phyloP scores from a whole-genome alignment of 2,888 invertebrate species.

The Himalopsyche tibetana region DNA sequence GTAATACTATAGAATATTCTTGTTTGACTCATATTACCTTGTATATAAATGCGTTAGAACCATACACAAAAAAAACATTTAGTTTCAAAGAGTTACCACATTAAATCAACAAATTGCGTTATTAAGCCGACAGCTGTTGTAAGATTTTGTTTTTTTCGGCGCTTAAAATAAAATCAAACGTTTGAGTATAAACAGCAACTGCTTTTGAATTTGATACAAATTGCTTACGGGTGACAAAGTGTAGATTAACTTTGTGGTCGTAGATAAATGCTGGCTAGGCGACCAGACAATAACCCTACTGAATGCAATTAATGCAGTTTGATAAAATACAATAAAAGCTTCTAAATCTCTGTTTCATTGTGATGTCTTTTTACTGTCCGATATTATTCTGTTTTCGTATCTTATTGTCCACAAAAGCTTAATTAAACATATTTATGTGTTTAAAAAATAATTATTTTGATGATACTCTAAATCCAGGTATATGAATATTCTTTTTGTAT shows the following conservation, averaged over 20 bases:
- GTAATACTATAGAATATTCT: too few relatives aligned
- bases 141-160: too few relatives aligned
- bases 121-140: too few relatives aligned
- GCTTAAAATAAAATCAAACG: too few relatives aligned
- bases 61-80: too few relatives aligned
- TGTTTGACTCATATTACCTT: too few relatives aligned
- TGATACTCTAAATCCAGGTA: too few relatives aligned
- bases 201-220: neutral
- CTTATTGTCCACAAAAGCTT: neutral
- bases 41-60: too few relatives aligned
- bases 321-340: neutral
- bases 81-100: too few relatives aligned
- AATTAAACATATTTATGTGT: neutral
- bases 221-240: neutral
- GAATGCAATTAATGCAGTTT: neutral
- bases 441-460: neutral
- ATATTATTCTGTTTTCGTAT: neutral
- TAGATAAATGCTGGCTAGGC: neutral
- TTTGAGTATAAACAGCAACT: too few relatives aligned
- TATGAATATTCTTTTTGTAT: too few relatives aligned
- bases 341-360: neutral
- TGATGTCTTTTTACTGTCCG: neutral
- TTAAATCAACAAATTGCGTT: too few relatives aligned
- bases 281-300: neutral
- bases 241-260: neutral